phyloP scores from a whole-genome alignment of 2,797 vertebrate genomes.

The Intellagama lesueurii region DNA sequence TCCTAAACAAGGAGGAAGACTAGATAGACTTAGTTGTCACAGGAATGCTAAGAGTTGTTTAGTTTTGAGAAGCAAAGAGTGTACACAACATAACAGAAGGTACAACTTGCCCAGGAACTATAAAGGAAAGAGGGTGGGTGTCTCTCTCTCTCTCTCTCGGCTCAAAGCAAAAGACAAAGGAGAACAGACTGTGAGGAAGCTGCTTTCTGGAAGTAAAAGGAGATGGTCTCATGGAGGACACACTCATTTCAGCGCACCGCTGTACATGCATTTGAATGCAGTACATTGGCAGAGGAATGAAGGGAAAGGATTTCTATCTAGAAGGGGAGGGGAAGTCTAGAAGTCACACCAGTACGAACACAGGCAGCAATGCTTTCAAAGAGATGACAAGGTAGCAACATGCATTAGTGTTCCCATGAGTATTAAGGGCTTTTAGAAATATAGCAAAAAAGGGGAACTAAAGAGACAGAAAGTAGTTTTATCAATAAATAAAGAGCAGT shows the following conservation, averaged over 20 bases:
- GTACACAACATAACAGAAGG: slow-evolving; percentile 37
- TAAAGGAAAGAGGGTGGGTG: not conserved
- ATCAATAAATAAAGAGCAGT: slow-evolving; percentile 77
- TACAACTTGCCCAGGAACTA: slow-evolving; percentile 46
- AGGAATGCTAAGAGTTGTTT: too few relatives aligned
- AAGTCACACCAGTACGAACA: rapidly evolving
- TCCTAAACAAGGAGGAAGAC: too few relatives aligned
- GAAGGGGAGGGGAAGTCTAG: not conserved
- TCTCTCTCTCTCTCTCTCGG: not conserved
- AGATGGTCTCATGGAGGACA: not conserved
- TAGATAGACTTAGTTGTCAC: too few relatives aligned
- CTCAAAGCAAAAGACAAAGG: not conserved
- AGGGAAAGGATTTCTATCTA: not conserved
- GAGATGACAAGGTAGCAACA: slow-evolving; percentile 44
- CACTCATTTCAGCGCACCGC: not conserved
- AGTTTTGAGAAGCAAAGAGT: slow-evolving; percentile 46
- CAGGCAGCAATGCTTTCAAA: slow-evolving; percentile 33
- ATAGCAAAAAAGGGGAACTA: slow-evolving; percentile 70
- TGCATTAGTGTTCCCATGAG: slow-evolving; percentile 63
- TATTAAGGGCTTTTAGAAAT: slow-evolving; percentile 70
- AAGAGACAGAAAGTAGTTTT: slow-evolving; percentile 71
- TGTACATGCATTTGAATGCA: too few relatives aligned
- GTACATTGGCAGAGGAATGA: rapidly evolving
- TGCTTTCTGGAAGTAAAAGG: not conserved
- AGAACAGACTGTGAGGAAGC: not conserved